Evolutionary conservation across 1,140 invertebrate genomes (phyloP), one percentile per base, ranked within the genome.

Genomic region (Lepidurus arcticus): DNA sequence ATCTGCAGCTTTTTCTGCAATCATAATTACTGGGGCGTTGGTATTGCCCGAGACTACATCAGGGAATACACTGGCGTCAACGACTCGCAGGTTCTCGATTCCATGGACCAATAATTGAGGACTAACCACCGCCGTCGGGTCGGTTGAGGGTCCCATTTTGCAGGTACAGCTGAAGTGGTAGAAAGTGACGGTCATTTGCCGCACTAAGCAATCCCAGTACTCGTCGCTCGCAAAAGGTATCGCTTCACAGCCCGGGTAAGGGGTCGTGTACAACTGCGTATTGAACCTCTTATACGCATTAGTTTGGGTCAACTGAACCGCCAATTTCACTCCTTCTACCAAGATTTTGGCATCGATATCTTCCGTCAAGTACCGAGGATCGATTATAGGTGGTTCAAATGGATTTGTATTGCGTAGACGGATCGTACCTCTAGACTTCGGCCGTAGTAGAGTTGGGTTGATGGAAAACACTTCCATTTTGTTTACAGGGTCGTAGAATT

Each of bases 1-100:
- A 81, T 94, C 93, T 26, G 92, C 88, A 0, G 90, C 92, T 83
- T 94, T 94, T 83, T 95, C 93, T 0, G 88, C 93, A 21, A 95
- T 92, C 93, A 95, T 94, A 24, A 94, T 94, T 0, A 65, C 53
- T 0, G 90, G 89, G 0, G 91, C 91, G 79, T 91, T 92, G 0
- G 91, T 89, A 82, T 94, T 92, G 1, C 90, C 92, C 6, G 87
- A 87, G 11, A 91, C 86, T n/a, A 92, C 87, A 3, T 84, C 85
- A 0, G 93, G 93, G 85, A 94, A 92, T 0, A 95, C 85, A 73
- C 92, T 92, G 47, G 89, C 89, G 84, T 95, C 93, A 0, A 89
- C 89, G 1, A 94, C 92, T 45, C 93, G 86, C 43, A 95, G 84
- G 34, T 88, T 87, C n/a, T 85, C 82, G 0, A 93, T 82, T 0